Conservation (phyloP, 2,797 vertebrate species). For the Peromyscus eremicus region DNA sequence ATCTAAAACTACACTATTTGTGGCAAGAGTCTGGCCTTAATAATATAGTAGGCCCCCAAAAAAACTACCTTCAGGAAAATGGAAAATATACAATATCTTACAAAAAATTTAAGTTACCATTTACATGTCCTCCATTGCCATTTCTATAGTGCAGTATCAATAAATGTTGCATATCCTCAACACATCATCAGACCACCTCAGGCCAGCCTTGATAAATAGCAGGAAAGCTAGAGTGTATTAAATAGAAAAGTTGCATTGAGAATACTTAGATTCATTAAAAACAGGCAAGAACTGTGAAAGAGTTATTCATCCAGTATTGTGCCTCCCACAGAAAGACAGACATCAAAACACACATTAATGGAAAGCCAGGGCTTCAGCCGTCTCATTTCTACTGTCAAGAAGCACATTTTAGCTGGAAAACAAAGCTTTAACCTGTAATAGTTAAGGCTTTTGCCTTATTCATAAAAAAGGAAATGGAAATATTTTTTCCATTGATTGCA, state of each 20-base stretch:
- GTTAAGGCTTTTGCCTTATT: conserved; percentile 83
- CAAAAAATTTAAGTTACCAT: conserved; percentile 86
- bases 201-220: conserved; percentile 89
- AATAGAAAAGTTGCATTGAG: conserved; percentile 91
- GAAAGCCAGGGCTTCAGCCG: conserved; percentile 71
- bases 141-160: conserved; percentile 88
- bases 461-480: conserved; percentile 83
- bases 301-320: conserved; percentile 86
- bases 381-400: conserved; percentile 82
- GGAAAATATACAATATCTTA: conserved; percentile 86
- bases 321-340: conserved; percentile 83
- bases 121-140: conserved; percentile 86
- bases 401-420: conserved; percentile 79
- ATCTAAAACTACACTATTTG: conserved; percentile 92
- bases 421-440: conserved; percentile 60
- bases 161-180: conserved; percentile 87
- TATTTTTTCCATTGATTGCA: conserved; percentile 85
- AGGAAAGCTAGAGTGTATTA: conserved; percentile 88
- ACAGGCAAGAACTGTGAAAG: conserved; percentile 87
- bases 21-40: conserved; percentile 88
- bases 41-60: conserved; percentile 78
- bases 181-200: conserved; percentile 85
- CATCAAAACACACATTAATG: conserved; percentile 75
- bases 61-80: conserved; percentile 86
- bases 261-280: conserved; percentile 90